Evolutionary conservation across 2,113 vertebrate genomes (phyloP).

Genomic region (Gorsachius goisagi): DNA sequence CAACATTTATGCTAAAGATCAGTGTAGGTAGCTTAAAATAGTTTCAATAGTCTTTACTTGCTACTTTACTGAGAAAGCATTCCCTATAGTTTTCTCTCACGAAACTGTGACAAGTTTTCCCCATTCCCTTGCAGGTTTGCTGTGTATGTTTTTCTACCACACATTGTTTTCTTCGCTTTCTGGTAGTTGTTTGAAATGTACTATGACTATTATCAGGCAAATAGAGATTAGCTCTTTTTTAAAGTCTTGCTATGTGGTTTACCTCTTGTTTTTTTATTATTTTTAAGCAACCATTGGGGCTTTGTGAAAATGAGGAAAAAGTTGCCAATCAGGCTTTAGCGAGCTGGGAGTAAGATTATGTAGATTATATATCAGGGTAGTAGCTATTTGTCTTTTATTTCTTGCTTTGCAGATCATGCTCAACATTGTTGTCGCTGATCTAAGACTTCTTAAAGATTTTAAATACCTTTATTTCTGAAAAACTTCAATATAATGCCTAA

Average conservation of each 20-base stretch:
- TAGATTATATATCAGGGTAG: not conserved
- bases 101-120: not conserved
- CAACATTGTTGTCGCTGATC: not conserved
- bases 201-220: not conserved
- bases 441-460: not conserved
- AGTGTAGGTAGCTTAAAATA: not conserved
- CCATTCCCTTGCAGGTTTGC: not conserved
- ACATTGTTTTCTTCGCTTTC: not conserved
- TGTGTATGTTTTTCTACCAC: rapidly evolving
- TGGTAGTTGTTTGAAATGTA: not conserved
- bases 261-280: not conserved
- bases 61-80: not conserved
- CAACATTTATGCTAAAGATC: not conserved
- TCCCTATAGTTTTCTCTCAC: not conserved
- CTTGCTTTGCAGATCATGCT: not conserved
- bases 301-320: not conserved
- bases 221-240: not conserved
- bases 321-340: not conserved
- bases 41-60: not conserved
- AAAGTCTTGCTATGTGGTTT: not conserved
- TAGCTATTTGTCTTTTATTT: not conserved
- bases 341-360: not conserved
- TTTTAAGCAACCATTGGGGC: not conserved
- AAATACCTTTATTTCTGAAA: not conserved
- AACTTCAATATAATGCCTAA: not conserved